phyloP scores from a whole-genome alignment of 2,113 vertebrate genomes.

The Thamnaconus septentrionalis region DNA sequence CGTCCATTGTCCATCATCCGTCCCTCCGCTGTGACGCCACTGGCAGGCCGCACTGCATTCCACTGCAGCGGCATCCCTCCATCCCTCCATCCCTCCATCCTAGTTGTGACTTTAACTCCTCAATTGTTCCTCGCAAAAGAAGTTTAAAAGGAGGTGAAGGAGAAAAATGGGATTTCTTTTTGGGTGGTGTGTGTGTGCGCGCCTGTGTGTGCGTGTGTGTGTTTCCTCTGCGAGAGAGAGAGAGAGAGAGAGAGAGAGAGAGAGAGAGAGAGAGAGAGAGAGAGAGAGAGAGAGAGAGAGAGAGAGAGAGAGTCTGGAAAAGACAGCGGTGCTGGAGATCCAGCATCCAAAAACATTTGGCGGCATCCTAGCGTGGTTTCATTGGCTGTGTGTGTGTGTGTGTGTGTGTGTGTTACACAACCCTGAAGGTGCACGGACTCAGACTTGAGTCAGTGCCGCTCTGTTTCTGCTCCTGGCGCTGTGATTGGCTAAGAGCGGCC shows the following conservation, averaged over 20 bases:
- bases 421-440: neutral
- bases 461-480: neutral
- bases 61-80: conserved; percentile 70
- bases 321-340: conserved; percentile 56
- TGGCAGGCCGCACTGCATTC: conserved; percentile 69
- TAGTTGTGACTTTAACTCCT: conserved; percentile 36
- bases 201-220: too few species aligned
- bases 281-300: conserved; percentile 33
- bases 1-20: conserved; percentile 18
- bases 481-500: neutral
- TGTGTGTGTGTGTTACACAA: conserved; percentile 38
- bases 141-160: neutral
- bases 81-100: conserved; percentile 35
- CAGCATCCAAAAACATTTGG: conserved; percentile 70
- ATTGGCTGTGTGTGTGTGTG: conserved; percentile 22
- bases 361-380: conserved; percentile 41
- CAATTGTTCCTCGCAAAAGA: conserved; percentile 33
- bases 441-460: too few species aligned
- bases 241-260: conserved; percentile 35
- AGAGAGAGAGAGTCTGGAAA: conserved; percentile 61
- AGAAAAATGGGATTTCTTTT: too few species aligned
- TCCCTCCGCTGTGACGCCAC: conserved; percentile 64
- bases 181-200: too few species aligned
- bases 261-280: conserved; percentile 17
- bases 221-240: neutral